Percentiles rank a stretch among this genome's conserved stretches.
Conservation (phyloP, 2,888 invertebrate genomes). For the Aphrophora alni region DNA sequence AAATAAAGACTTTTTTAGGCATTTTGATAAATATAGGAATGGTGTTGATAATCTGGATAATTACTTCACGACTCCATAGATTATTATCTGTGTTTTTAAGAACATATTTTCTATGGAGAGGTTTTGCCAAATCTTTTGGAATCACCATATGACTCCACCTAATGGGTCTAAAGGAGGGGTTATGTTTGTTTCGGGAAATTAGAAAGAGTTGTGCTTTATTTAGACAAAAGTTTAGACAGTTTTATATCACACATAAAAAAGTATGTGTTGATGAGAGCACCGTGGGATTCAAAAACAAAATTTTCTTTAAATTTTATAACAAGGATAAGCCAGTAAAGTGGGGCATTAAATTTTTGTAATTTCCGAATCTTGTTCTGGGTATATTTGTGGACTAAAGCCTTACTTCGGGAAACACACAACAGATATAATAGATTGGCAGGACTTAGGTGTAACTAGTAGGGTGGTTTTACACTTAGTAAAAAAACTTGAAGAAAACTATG, state of each 20-base stretch:
- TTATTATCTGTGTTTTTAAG: slow-evolving; percentile 8
- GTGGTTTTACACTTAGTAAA: background rate
- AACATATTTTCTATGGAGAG: slow-evolving; percentile 22
- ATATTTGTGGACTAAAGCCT: slow-evolving; percentile 20
- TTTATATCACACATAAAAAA: slow-evolving; percentile 2
- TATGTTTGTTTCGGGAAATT: slow-evolving; percentile 6
- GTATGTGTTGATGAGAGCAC: slow-evolving; percentile 22
- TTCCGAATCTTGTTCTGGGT: slow-evolving; percentile 14
- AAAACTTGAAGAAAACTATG: slow-evolving; percentile 20
- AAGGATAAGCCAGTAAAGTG: slow-evolving; percentile 25
- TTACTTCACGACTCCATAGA: slow-evolving; percentile 16
- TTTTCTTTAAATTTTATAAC: slow-evolving; percentile 7
- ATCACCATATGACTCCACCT: slow-evolving; percentile 3
- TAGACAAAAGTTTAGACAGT: slow-evolving; percentile 20
- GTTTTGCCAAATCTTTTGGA: slow-evolving; percentile 26
- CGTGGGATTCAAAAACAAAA: slow-evolving; percentile 19
- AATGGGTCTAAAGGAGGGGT: slow-evolving; percentile 12
- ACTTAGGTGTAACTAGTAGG: slow-evolving; percentile 12
- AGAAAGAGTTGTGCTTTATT: slow-evolving; percentile 15
- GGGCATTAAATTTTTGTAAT: slow-evolving; percentile 21
- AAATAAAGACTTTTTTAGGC: background rate
- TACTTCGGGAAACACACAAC: slow-evolving; percentile 18
- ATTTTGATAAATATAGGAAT: slow-evolving; percentile 2
- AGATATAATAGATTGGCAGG: slow-evolving; percentile 3
- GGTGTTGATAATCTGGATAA: background rate